phyloP scores from a whole-genome alignment of 2,113 vertebrate genomes.

The Catharus fuscescens region DNA sequence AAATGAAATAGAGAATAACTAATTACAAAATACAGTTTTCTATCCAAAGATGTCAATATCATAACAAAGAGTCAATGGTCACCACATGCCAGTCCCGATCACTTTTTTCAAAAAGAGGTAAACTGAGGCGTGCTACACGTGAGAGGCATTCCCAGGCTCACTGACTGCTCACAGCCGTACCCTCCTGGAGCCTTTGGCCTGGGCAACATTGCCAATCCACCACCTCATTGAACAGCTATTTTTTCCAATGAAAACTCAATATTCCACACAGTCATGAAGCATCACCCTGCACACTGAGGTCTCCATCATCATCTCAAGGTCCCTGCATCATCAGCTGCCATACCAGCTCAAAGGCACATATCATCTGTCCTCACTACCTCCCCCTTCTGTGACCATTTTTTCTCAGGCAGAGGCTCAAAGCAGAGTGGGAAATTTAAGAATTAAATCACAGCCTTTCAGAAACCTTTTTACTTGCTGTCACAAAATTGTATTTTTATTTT shows the following conservation, averaged over 20 bases:
- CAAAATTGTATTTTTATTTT: neutral
- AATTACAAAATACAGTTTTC: neutral
- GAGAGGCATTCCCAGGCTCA: neutral
- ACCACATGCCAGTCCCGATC: rapidly evolving
- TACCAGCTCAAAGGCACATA: neutral
- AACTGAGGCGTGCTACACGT: rapidly evolving
- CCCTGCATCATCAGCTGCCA: neutral
- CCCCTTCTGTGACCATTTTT: neutral
- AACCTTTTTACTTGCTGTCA: neutral
- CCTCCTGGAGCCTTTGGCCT: neutral
- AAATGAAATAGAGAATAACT: neutral
- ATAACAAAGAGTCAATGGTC: neutral
- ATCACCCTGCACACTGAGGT: neutral
- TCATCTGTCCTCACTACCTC: neutral
- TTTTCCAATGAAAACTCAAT: neutral
- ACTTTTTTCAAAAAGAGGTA: neutral
- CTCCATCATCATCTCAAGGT: neutral
- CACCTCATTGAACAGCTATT: neutral
- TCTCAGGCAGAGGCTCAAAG: neutral
- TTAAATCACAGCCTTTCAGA: neutral
- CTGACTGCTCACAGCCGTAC: neutral
- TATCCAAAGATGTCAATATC: neutral
- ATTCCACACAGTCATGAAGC: neutral
- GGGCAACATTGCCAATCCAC: neutral
- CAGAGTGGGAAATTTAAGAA: neutral